Base-by-base conservation (phyloP, 2,113 vertebrate genomes). In the Hydrolagus affinis region DNA sequence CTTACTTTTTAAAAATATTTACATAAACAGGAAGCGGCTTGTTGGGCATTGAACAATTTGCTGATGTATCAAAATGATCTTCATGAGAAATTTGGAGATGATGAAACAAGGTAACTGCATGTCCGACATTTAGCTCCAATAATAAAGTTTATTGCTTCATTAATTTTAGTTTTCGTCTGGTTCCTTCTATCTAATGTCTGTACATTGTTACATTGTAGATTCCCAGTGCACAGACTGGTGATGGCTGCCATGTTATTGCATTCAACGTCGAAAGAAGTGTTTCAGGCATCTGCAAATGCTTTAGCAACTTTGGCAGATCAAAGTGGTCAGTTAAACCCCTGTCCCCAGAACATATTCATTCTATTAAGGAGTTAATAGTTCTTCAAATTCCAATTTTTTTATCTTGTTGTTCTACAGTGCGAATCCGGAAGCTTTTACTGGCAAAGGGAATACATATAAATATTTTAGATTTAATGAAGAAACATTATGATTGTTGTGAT, bases 211-310 rank as follows among this genome's bases (percentile, higher is more conserved):
- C 9, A 59, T 56, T 87, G 9, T 88, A 99, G 98, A 91, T 94
- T 95, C 86, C 96, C 97, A 0, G 87, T 95, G 77, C 95, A 98
- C 85, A 93, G 94, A 85, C 95, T 95, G 87, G 88, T 97, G 75
- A 98, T 99, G 96, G 92, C 95, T 0, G 92, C 96, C 83, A 96
- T 99, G 95, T 87, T 99, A 86, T 92, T 98, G 89, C 96, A 98
- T 88, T 93, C 95, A 2, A 91, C 94, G 17, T 96, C 94, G 6
- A 94, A 92, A 86, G 90, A 93, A 57, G 95, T 98, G 62, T 96
- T 98, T 87, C 93, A 93, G 85, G 97, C 98, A 14, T 92, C 97
- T 74, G 91, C 96, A 2, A 92, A 92, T 19, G 93, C 96, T 3
- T 89, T 99, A 32, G 92, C 92, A 10, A 94, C 95, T 7, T 93